These are phyloP conservation scores for Oreochromis mossambicus DNA, from an alignment of 2,797 vertebrate genomes.

Conservation along the genomic window DNA sequence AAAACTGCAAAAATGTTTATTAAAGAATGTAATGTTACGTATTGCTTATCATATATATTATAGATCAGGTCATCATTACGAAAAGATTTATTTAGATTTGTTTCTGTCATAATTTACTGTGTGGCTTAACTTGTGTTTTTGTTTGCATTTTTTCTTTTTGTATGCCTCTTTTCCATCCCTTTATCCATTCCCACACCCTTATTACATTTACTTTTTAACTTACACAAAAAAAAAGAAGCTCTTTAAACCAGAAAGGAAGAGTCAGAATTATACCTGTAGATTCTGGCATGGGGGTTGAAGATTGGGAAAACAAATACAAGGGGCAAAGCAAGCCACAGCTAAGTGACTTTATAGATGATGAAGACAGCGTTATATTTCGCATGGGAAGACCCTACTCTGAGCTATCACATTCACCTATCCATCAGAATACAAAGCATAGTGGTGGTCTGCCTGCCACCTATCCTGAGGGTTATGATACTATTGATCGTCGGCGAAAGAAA, in stretches of 20 bases:
- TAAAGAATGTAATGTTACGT: background rate
- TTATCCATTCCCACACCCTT: conserved; percentile 46
- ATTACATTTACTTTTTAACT: conserved; percentile 9
- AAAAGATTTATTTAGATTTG: background rate
- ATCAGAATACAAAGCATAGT: conserved; percentile 53
- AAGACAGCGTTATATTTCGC: conserved; percentile 56
- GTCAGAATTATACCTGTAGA: conserved; percentile 89
- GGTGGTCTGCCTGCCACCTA: conserved; percentile 71
- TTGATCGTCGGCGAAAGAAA: conserved; percentile 84
- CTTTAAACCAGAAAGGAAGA: conserved; percentile 76
- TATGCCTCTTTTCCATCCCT: conserved; percentile 55
- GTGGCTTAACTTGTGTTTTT: conserved; percentile 49
- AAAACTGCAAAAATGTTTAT: background rate
- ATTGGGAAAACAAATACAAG: conserved; percentile 83
- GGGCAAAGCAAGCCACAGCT: conserved; percentile 74
- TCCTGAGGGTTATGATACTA: conserved; percentile 85
- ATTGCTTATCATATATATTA: background rate
- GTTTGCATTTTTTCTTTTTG: conserved; percentile 54
- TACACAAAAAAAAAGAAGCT: conserved; percentile 54
- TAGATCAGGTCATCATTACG: background rate
- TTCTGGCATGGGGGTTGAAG: conserved; percentile 81
- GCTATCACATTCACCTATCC: conserved; percentile 9
- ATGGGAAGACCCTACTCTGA: conserved; percentile 51
- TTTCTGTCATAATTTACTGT: conserved; percentile 13
- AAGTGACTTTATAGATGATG: conserved; percentile 81